A percentile compares a stretch with the other conserved stretches of the same genome.
phyloP scores from a whole-genome alignment of 2,113 vertebrate species.

The Chloropsis hardwickii region DNA sequence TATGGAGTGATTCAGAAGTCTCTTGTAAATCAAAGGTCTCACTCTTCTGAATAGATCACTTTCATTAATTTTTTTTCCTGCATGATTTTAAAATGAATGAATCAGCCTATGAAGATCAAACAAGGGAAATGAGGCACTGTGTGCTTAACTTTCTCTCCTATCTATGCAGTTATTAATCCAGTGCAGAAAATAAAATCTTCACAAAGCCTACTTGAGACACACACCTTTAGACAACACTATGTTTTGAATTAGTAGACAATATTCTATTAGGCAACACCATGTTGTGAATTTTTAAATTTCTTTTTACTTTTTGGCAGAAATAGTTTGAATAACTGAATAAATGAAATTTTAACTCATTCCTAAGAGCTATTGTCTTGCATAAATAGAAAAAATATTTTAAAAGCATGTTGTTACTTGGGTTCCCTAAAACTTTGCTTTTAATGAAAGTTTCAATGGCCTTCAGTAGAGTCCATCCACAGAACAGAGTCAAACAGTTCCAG shows the following conservation, averaged over 20 bases:
- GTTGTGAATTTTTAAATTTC: neutral
- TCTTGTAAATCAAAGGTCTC: neutral
- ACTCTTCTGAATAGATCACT: neutral
- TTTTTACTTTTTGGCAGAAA: neutral
- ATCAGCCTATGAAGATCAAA: neutral
- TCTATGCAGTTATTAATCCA: neutral
- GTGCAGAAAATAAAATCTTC: neutral
- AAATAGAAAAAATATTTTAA: neutral
- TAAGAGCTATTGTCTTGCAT: neutral
- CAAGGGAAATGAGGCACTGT: neutral
- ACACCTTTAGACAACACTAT: neutral
- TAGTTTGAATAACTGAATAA: neutral
- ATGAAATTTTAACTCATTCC: neutral
- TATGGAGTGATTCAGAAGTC: neutral
- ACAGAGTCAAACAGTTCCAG: neutral
- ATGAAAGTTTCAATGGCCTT: neutral
- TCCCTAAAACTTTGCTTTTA: neutral
- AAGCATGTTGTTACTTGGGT: accelerated
- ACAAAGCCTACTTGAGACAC: neutral
- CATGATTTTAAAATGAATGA: neutral
- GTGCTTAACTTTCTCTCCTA: neutral
- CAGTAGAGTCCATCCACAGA: neutral
- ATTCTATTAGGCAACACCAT: neutral
- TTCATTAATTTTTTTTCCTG: neutral
- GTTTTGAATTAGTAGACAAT: neutral